Base-by-base conservation (phyloP, 1,140 invertebrate species). In the Atta colombica region DNA sequence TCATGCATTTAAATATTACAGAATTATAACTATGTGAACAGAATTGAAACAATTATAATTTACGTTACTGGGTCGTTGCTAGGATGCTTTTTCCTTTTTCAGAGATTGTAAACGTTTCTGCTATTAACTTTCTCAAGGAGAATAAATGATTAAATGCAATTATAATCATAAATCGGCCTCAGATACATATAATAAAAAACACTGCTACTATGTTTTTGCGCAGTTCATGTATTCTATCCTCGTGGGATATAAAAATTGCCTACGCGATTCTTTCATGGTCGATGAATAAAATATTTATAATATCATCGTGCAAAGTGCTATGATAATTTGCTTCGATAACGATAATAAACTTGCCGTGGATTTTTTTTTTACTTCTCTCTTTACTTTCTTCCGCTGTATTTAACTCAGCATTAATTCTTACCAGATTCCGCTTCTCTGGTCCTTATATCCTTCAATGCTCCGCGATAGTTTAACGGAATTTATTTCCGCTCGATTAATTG, bases 231-330 rank as follows among this genome's bases (percentile, higher is more conserved):
- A 55, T 77, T 51, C 77, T 49, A 65, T 25, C 5, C 6, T 16
- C 31, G 49, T 60, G 21, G 31, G 21, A 78, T 85, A 85, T 66
- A 85, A 77, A 78, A 65, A 49, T 77, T 60, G 35, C 63, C 74
- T 58, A 78, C 85, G 60, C 39, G 72, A 71, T 63, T 77, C 60
- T 85, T 28, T 85, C 68, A 68, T 65, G 58, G 63, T 51, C 85
- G 77, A 84, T 89, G 85, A 89, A 75, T 86, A 84, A 89, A 85
- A 49, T 39, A 49, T 39, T 75, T 53, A 25, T 84, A 88, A 90
- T 85, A 78, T 89, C 77, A 89, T 61, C 66, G 65, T 49, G 53
- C 63, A 77, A 68, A 74, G 77, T 55, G 51, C n/a, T 55, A 51
- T 49, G 77, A 53, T 71, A 86, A 89, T 80, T 84, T 63, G 69